Base-by-base conservation (phyloP, 2,797 vertebrate genomes). In the Luscinia luscinia region DNA sequence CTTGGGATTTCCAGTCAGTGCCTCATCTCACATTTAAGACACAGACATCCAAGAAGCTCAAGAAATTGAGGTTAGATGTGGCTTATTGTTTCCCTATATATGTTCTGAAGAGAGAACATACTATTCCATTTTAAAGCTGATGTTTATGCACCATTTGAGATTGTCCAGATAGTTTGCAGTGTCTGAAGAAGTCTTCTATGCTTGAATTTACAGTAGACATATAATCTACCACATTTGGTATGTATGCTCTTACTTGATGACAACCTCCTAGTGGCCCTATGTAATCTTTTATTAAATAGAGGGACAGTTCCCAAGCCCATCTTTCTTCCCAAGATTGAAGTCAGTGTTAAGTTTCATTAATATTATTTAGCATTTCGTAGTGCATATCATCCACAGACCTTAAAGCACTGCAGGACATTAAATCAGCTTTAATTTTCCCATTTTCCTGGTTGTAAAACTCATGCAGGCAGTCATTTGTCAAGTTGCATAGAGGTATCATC, bases 391-490 rank as follows among this genome's bases (percentile, higher is more conserved):
- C 73, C 55, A 84, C 52, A 86, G 85, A 75, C 32, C 63, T 91
- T 76, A 84, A 84, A 93, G 54, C 73, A 52, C 80, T n/a, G 30
- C 87, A 68, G 64, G 66, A 81, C 0, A 1, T 85, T 87, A 92
- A 91, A 91, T 93, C 84, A 91, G 34, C 43, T 77, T 96, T 90
- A 81, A 66, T 92, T 72, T 90, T 38, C 36, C 46, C 48, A 34
- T 91, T 91, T 95, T 90, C 51, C 38, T 75, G 64, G 55, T 69
- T 62, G 66, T 84, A 63, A 95, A 93, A 86, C 55, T 91, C 70
- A 41, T 27, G 17, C 55, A 86, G 58, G 70, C 80, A 84, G 21
- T 63, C 5, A 57, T 87, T 74, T 87, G 18, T 89, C 92, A 92
- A 40, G 34, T 36, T 79, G 57, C 74, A 80, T 75, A 28, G 54